Conservation (phyloP, 2,797 vertebrate species). For the Danio albolineatus region DNA sequence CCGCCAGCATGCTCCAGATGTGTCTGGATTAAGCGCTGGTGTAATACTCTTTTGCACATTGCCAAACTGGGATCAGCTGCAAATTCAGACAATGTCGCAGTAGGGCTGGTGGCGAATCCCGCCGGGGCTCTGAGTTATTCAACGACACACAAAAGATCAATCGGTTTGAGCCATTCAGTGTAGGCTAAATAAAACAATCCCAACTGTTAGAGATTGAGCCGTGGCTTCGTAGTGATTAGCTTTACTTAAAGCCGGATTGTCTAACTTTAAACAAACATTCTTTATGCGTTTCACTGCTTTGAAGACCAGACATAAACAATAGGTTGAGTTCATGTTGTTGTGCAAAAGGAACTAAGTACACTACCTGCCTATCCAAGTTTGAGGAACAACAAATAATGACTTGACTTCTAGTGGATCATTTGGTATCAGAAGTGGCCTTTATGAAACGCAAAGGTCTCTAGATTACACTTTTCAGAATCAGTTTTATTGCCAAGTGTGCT, state of each 20-base stretch:
- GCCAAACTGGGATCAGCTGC: conserved; percentile 38
- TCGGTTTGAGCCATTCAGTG: not conserved
- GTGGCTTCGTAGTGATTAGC: not conserved
- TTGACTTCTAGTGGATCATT: too few relatives aligned
- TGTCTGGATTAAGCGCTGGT: conserved; percentile 41
- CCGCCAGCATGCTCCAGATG: conserved; percentile 39
- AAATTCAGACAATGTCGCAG: conserved; percentile 44
- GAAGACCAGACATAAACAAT: not conserved
- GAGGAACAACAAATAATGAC: too few relatives aligned
- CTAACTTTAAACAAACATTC: conserved; percentile 6
- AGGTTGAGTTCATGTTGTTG: not conserved
- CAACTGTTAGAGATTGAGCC: not conserved
- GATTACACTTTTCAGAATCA: too few relatives aligned
- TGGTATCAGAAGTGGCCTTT: too few relatives aligned
- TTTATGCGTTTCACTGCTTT: not conserved
- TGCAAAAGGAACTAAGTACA: not conserved
- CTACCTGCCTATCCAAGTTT: too few relatives aligned
- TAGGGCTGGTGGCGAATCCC: conserved; percentile 11
- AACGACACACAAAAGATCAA: conserved; percentile 11
- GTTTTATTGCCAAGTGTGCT: too few relatives aligned
- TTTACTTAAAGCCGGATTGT: not conserved
- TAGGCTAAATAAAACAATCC: not conserved
- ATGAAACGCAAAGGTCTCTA: too few relatives aligned
- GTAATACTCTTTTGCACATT: conserved; percentile 26
- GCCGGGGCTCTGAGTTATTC: not conserved